Evolutionary conservation across 1,140 invertebrate genomes (phyloP).

Genomic region (Eufriesea mexicana): DNA sequence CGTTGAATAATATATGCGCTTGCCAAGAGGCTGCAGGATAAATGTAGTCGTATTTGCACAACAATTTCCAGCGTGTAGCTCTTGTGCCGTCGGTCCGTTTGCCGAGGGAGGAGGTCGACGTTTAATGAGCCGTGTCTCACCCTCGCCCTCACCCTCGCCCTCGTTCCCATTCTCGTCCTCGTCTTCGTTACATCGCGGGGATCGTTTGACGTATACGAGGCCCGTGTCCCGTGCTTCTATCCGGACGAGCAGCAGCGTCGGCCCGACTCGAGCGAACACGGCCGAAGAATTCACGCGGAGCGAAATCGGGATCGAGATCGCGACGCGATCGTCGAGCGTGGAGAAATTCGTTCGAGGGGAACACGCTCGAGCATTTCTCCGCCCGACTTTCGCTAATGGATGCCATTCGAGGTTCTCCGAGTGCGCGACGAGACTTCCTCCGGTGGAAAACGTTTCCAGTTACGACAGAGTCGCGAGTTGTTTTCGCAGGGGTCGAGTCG

Average conservation of each 20-base stretch:
- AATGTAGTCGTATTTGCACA: slow-evolving; percentile 65
- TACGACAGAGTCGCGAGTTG: not conserved
- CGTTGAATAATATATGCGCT: slow-evolving; percentile 65
- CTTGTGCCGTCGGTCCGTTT: slow-evolving; percentile 48
- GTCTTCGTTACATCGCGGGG: slow-evolving; percentile 28
- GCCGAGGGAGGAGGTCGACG: slow-evolving; percentile 53
- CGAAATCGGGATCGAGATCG: slow-evolving; percentile 2
- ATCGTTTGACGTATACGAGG: slow-evolving; percentile 29
- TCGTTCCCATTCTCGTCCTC: slow-evolving; percentile 7
- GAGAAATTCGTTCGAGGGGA: not conserved
- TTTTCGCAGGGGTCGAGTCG: not conserved
- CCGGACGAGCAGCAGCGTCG: not conserved
- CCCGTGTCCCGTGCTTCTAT: slow-evolving; percentile 28
- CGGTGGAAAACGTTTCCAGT: not conserved
- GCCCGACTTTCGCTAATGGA: not conserved
- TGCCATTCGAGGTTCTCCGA: not conserved
- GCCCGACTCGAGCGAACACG: too few species aligned
- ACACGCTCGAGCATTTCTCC: not conserved
- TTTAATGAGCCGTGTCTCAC: slow-evolving; percentile 66
- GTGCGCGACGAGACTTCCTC: not conserved
- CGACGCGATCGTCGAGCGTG: not conserved
- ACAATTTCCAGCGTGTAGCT: slow-evolving; percentile 63
- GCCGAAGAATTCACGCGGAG: not conserved
- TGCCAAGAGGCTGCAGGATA: slow-evolving; percentile 59
- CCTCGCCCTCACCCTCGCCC: slow-evolving; percentile 45